Base-by-base conservation (phyloP, 2,888 invertebrate species). In the Athalia cordata region DNA sequence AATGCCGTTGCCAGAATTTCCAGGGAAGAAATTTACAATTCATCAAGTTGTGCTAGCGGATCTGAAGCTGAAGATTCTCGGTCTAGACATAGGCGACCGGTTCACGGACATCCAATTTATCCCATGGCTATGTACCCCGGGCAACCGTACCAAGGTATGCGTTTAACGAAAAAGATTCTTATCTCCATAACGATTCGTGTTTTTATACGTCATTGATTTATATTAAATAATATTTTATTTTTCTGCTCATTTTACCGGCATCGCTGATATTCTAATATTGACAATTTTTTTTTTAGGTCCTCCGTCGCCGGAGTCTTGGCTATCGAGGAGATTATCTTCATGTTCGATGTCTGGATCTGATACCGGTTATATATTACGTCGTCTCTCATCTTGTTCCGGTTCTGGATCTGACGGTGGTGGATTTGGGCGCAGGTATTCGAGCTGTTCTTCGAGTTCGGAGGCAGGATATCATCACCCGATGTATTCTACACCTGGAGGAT, bases 321-420 rank as follows among this genome's bases (percentile, higher is more conserved):
- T 93, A 79, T 91, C 94, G 15, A 91, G 95, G 55, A 91, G 95
- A 81, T 90, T 94, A 85, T 95, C 94, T 67, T 93, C 95, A 47
- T 94, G 95, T 83, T 95, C 95, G 79, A 89, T 94, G 81, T 91
- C 92, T 84, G 89, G 92, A 65, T 92, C 93, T 8, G 92, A 93
- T 49, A 91, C 91, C 78, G 89, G 89, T 11, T 87, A 86, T 77
- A 82, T 89, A n/a, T 87, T 89, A 74, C 90, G 93, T 13, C 91
- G 93, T 67, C 90, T 92, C 85, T 93, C 93, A 0, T 92, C 92
- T 3, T 91, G 91, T 81, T 89, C 89, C 29, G 84, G 83, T 43
- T 85, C 87, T 15, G 86, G 87, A 50, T 86, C 87, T 3, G 89
- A 89, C 13, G 81, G 80, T 7, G 86, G 84, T 15, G 87, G 74